Evolutionary conservation across 2,797 vertebrate genomes (phyloP).

Genomic region (Cynopterus sphinx): DNA sequence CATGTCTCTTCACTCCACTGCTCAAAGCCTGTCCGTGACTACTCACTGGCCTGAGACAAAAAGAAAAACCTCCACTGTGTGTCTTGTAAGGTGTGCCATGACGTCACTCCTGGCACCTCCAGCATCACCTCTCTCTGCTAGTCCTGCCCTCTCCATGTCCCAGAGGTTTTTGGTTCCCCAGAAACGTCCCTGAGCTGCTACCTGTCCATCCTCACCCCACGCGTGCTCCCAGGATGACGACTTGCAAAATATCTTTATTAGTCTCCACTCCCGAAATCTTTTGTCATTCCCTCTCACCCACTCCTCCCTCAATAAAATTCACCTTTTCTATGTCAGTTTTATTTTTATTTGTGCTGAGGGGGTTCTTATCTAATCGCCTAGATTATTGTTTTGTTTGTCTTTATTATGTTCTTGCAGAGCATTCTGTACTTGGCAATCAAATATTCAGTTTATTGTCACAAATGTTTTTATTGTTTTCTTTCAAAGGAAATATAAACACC

Average conservation of each 20-base stretch:
- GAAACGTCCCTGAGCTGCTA: no score
- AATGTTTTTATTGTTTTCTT: neutral
- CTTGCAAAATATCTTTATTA: neutral
- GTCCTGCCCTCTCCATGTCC: rapidly evolving
- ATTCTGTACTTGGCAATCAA: neutral
- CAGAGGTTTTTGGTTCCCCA: rapidly evolving
- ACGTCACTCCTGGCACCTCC: rapidly evolving
- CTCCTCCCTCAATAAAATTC: neutral
- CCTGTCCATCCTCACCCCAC: no score
- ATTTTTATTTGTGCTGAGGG: neutral
- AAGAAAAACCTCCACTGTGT: neutral
- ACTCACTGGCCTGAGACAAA: neutral
- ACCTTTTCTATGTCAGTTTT: neutral
- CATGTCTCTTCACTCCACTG: rapidly evolving
- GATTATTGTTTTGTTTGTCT: neutral
- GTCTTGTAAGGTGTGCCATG: neutral
- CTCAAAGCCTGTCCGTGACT: neutral
- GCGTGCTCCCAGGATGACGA: rapidly evolving
- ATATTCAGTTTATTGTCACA: neutral
- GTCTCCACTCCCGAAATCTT: neutral
- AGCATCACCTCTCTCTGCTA: rapidly evolving
- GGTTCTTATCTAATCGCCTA: neutral
- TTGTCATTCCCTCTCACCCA: neutral
- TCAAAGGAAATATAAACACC: neutral
- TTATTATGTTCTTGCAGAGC: neutral